phyloP scores from a whole-genome alignment of 2,888 invertebrate species.

The Latrodectus hesperus region DNA sequence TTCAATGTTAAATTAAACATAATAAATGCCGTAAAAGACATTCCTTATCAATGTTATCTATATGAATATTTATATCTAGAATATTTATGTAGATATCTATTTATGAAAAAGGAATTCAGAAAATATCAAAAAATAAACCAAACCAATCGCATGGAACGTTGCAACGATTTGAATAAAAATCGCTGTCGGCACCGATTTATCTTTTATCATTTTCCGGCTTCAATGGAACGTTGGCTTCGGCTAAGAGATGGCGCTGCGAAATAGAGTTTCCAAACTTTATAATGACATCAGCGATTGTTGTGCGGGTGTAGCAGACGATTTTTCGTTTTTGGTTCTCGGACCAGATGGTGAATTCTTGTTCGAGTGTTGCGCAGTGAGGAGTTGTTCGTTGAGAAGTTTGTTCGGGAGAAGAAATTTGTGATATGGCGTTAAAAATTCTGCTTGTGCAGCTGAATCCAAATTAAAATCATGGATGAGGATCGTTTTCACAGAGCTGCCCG shows the following conservation, averaged over 20 bases:
- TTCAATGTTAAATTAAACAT: too few species aligned
- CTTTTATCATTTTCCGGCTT: background rate
- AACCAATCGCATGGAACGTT: too few species aligned
- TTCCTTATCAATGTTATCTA: too few species aligned
- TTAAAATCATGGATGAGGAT: constrained; percentile 62
- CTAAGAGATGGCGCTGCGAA: constrained; percentile 2
- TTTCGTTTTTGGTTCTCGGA: background rate
- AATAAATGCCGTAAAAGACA: too few species aligned
- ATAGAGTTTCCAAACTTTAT: background rate
- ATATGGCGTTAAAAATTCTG: background rate
- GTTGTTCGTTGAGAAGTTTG: background rate
- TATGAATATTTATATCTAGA: too few species aligned
- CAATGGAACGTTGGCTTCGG: background rate
- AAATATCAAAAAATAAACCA: too few species aligned
- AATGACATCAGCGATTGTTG: background rate
- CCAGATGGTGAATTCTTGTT: background rate
- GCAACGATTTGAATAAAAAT: too few species aligned
- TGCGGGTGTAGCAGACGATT: background rate
- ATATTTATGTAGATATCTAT: too few species aligned
- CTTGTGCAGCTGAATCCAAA: background rate
- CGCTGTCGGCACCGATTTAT: too few species aligned
- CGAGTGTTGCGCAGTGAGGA: background rate
- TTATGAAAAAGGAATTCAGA: too few species aligned
- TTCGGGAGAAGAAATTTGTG: background rate
- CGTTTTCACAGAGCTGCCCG: constrained; percentile 85